These are phyloP conservation scores for Pseudocheirus occidentalis DNA, from an alignment of 2,797 vertebrate genomes.

Conservation along the genomic window DNA sequence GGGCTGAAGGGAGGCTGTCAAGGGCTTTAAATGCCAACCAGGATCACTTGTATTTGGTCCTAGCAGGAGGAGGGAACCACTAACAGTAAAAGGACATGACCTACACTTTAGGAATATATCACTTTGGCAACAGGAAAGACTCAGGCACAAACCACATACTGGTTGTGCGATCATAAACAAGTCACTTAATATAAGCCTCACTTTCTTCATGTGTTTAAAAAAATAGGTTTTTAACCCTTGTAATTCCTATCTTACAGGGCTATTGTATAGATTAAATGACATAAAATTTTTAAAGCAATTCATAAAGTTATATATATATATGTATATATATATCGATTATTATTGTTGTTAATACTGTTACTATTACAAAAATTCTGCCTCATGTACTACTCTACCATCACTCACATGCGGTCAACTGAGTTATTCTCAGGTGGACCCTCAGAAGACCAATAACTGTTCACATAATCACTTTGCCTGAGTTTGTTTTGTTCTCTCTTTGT, in stretches of 20 bases:
- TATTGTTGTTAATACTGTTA: background rate
- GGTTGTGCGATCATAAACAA: background rate
- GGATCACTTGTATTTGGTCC: background rate
- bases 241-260: background rate
- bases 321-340: background rate
- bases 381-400: conserved; percentile 42
- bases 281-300: background rate
- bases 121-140: background rate
- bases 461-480: conserved; percentile 15
- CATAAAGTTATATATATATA: background rate
- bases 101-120: background rate
- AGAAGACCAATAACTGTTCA: conserved; percentile 41
- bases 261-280: background rate
- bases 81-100: background rate
- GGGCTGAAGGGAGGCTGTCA: background rate
- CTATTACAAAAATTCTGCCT: background rate
- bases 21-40: background rate
- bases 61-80: background rate
- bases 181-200: background rate
- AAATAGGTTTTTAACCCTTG: background rate
- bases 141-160: background rate
- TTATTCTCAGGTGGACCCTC: conserved; percentile 15
- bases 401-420: conserved; percentile 46
- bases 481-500: conserved; percentile 44
- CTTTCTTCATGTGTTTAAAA: background rate